Conservation (phyloP, 2,888 invertebrate genomes). For the Buathra laborator region DNA sequence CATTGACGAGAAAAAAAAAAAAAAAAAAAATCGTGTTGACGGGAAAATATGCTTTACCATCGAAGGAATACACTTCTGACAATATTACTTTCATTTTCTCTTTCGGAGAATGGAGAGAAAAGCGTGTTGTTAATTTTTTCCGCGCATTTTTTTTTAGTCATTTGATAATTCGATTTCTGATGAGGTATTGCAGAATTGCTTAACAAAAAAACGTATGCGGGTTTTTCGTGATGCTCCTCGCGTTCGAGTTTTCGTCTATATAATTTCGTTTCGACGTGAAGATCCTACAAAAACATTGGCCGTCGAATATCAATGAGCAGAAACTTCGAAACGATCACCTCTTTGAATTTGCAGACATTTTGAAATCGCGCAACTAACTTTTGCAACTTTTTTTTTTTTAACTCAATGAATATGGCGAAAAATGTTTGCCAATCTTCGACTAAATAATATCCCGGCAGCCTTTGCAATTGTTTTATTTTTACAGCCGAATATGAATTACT, state of each 20-base stretch:
- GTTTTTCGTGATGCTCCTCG: background rate
- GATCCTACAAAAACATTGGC: background rate
- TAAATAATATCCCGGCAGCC: background rate
- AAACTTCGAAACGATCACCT: background rate
- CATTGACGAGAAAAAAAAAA: constrained; percentile 30
- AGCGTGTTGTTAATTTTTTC: background rate
- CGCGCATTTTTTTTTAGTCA: background rate
- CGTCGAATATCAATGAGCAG: background rate
- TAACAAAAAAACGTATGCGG: background rate
- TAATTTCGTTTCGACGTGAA: background rate
- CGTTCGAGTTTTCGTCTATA: background rate
- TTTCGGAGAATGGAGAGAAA: background rate
- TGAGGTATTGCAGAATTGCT: background rate
- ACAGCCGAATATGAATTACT: background rate
- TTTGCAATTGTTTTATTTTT: background rate
- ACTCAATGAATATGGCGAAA: background rate
- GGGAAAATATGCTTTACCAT: background rate
- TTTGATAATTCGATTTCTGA: background rate
- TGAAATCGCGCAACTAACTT: background rate
- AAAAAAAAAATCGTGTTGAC: background rate
- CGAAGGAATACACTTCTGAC: background rate
- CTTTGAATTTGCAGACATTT: background rate
- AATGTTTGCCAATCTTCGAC: background rate
- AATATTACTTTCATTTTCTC: background rate
- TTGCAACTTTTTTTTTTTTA: background rate